phyloP scores from a whole-genome alignment of 1,140 invertebrate species.

The Harlomillsia oculata region DNA sequence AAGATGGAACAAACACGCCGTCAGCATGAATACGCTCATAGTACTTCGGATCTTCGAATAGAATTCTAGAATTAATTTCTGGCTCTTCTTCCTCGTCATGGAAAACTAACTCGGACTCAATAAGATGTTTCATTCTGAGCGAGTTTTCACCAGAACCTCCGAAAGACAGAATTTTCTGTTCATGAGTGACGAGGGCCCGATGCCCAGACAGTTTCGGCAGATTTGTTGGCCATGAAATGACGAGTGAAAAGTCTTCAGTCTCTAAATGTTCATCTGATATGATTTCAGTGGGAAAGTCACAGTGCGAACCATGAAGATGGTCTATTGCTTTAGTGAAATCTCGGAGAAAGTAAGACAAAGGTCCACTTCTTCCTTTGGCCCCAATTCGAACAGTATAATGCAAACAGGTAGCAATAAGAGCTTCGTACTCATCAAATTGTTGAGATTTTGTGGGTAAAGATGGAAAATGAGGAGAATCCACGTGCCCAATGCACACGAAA shows the following conservation, averaged over 20 bases:
- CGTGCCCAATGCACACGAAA: constrained; percentile 24
- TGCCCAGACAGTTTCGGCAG: constrained; percentile 10
- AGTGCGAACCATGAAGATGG: not conserved
- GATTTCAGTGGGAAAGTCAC: not conserved
- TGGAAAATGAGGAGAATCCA: constrained; percentile 7
- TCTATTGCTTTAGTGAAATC: not conserved
- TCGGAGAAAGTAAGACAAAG: not conserved
- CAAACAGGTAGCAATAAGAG: constrained; percentile 32
- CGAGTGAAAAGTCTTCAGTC: constrained; percentile 3
- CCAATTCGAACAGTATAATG: constrained; percentile 33
- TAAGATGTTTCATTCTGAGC: constrained; percentile 20
- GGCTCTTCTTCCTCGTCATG: not conserved
- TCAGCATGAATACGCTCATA: constrained; percentile 19
- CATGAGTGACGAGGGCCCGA: not conserved
- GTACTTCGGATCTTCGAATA: constrained; percentile 11
- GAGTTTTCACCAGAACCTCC: constrained; percentile 27
- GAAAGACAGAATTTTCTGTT: constrained; percentile 16
- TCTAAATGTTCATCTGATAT: not conserved
- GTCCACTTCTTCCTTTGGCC: not conserved
- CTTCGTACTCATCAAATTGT: constrained; percentile 35
- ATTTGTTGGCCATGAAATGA: not conserved
- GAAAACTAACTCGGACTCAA: not conserved
- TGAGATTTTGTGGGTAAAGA: not conserved
- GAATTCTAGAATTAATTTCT: constrained; percentile 7
- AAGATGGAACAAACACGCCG: constrained; percentile 9